A percentile compares a stretch with the other conserved stretches of the same genome.
Evolutionary conservation across 2,888 invertebrate genomes (phyloP).

Genomic region (Thereva nobilitata): DNA sequence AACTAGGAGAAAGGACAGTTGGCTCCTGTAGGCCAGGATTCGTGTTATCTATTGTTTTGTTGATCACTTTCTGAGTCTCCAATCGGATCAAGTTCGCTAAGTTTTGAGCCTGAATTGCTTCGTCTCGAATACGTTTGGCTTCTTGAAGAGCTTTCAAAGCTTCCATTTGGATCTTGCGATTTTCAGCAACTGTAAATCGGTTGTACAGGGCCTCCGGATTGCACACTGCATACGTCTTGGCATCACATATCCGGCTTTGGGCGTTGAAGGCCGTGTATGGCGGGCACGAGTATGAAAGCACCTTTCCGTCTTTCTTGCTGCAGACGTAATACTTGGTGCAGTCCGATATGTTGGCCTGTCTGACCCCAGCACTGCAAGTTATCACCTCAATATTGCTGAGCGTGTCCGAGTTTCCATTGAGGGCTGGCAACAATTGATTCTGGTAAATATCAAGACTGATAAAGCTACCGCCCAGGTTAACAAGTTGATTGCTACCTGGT

Average conservation of each 20-base stretch:
- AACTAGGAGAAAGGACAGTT: constrained; percentile 17
- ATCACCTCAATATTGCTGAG: constrained; percentile 52
- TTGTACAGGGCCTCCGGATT: constrained; percentile 46
- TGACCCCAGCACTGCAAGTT: constrained; percentile 57
- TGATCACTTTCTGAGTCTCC: constrained; percentile 37
- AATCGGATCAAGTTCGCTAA: constrained; percentile 51
- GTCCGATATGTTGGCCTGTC: constrained; percentile 60
- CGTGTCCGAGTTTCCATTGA: constrained; percentile 1
- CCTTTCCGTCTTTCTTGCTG: constrained; percentile 56
- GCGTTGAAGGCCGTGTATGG: constrained; percentile 60
- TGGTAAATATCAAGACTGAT: constrained; percentile 54
- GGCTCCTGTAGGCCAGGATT: constrained; percentile 30
- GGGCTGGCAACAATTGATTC: constrained; percentile 50
- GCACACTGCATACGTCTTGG: constrained; percentile 55
- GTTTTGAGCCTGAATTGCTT: constrained; percentile 51
- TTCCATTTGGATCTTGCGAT: constrained; percentile 52
- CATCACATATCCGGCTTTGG: constrained; percentile 58
- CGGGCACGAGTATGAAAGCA: constrained; percentile 60
- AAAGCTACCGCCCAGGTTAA: constrained; percentile 53
- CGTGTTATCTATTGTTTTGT: constrained; percentile 12
- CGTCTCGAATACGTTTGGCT: constrained; percentile 51
- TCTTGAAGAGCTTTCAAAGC: constrained; percentile 52
- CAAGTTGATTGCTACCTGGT: constrained; percentile 43
- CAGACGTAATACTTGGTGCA: constrained; percentile 61
- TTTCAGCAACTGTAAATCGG: constrained; percentile 50